Base-by-base conservation (phyloP, 2,113 vertebrate species). In the Solea solea region DNA sequence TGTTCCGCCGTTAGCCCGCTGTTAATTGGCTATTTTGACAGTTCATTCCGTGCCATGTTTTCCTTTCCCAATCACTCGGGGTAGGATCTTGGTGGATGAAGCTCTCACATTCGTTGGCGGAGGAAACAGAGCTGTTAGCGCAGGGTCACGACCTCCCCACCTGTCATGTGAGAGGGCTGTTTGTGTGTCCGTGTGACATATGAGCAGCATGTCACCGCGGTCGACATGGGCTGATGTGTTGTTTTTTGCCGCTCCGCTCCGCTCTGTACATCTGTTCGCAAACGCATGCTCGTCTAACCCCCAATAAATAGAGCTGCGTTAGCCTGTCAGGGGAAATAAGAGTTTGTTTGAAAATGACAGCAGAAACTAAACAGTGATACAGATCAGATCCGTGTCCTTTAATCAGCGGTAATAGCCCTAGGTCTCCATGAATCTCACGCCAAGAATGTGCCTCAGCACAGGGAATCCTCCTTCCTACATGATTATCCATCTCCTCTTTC, bases 51-150 rank as follows among this genome's bases (percentile, higher is more conserved):
- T 34, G 34, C 34, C 34, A 34, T 44, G 53, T 77, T 82, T 81
- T 76, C 53, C 86, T 80, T 78, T 81, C 72, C 44, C 45, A 72
- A 46, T 69, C 54, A 56, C 78, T 84, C 56, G 27, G 34, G 34
- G 34, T 34, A 56, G 56, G 50, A 69, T 68, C 14, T 48, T n/a
- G 58, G 62, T n/a, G 58, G 62, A 54, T n/a, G 69, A 81, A 72
- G 63, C 28, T 28, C 70, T 72, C 57, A 0, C 69, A 72, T 83
- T 86, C 41, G 0, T 61, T 72, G 67, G 72, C 64, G 80, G 76
- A 80, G 74, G 83, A 83, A 90, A 82, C 64, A 78, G 79, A 89
- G 87, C 64, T 77, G 82, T 83, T 78, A 40, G 71, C 67, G 53
- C 60, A 13, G 73, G 85, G 83, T 89, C 82, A 55, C 54, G 11